Conservation (phyloP, 2,888 invertebrate genomes). For the Protophormia terraenovae region DNA sequence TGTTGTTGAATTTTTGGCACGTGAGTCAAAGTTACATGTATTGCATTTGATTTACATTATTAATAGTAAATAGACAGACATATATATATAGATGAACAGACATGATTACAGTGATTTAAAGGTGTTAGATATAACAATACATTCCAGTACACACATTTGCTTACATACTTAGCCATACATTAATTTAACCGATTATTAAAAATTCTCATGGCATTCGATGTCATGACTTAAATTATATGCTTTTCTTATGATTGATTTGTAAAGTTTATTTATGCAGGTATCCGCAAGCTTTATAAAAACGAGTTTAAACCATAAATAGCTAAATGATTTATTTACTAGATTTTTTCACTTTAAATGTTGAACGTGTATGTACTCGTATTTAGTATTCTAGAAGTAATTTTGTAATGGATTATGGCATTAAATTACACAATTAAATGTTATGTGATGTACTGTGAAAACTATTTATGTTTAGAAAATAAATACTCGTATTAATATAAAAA, state of each 20-base stretch:
- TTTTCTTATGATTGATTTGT: constrained; percentile 60
- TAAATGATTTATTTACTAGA: constrained; percentile 35
- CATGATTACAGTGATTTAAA: constrained; percentile 35
- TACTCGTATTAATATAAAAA: not conserved
- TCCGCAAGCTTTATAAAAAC: not conserved
- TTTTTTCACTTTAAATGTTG: not conserved
- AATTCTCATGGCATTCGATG: constrained; percentile 11
- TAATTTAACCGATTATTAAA: not conserved
- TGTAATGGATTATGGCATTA: constrained; percentile 17
- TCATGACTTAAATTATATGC: constrained; percentile 27
- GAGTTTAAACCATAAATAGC: not conserved
- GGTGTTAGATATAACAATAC: constrained; percentile 19
- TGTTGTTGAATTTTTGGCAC: constrained; percentile 55
- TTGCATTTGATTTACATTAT: constrained; percentile 44
- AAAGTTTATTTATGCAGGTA: not conserved
- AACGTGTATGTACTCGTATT: not conserved
- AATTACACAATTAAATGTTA: constrained; percentile 4
- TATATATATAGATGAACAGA: constrained; percentile 19
- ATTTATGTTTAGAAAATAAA: not conserved
- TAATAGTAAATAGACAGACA: constrained; percentile 8
- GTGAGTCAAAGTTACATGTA: constrained; percentile 44
- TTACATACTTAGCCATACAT: not conserved
- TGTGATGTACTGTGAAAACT: not conserved
- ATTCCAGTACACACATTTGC: not conserved
- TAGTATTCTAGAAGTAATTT: constrained; percentile 23